These are phyloP conservation scores for Anthoptus insignis DNA, from an alignment of 2,888 invertebrate species.

Conservation along the genomic window DNA sequence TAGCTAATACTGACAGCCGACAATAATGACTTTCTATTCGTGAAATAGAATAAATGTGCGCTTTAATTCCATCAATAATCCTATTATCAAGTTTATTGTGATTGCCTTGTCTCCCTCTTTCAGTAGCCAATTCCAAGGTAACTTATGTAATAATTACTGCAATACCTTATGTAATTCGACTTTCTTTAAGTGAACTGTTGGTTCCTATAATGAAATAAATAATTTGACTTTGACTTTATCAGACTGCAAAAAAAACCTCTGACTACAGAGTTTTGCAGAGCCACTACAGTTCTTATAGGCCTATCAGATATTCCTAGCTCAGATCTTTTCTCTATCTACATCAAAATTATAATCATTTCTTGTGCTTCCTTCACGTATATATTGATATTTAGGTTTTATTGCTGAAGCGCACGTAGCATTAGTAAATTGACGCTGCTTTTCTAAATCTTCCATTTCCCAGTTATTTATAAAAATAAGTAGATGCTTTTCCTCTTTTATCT, in stretches of 20 bases:
- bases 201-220: no score
- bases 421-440: not conserved
- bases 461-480: not conserved
- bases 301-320: not conserved
- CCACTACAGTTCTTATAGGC: not conserved
- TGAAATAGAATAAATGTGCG: conserved; percentile 52
- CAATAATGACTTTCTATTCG: conserved; percentile 53
- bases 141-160: no score
- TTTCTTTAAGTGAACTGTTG: no score
- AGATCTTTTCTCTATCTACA: not conserved
- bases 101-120: conserved; percentile 44
- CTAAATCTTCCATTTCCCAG: not conserved
- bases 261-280: not conserved
- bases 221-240: no score
- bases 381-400: not conserved
- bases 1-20: no score
- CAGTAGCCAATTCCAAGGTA: no score
- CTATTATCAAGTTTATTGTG: conserved; percentile 32
- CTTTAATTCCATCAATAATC: conserved; percentile 36
- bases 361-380: not conserved
- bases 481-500: not conserved
- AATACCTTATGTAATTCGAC: no score
- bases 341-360: not conserved
- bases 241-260: no score
- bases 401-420: not conserved